Conservation (phyloP, 2,797 vertebrate species). For the Jordanella pulchra region DNA sequence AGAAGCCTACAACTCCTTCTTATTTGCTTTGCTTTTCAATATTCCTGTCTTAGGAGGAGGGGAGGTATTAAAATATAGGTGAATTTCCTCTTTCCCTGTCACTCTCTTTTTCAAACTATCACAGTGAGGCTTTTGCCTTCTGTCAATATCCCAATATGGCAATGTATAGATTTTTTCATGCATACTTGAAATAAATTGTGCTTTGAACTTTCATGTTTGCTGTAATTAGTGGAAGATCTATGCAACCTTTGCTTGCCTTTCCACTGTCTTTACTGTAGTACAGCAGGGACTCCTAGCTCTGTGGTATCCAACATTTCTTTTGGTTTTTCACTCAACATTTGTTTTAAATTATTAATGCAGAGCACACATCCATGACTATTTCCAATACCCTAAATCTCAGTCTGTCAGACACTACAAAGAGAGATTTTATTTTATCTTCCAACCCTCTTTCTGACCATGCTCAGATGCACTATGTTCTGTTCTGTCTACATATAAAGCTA, state of each 20-base stretch:
- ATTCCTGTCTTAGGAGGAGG: background rate
- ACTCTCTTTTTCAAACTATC: background rate
- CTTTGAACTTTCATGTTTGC: background rate
- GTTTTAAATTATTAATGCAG: slow-evolving; percentile 20
- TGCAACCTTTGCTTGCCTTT: background rate
- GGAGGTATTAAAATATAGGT: background rate
- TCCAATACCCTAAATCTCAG: background rate
- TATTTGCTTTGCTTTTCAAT: background rate
- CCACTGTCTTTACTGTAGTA: background rate
- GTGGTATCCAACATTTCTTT: background rate
- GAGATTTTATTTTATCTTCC: slow-evolving; percentile 2
- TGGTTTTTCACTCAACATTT: slow-evolving; percentile 9
- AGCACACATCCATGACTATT: slow-evolving; percentile 6
- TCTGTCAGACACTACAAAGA: slow-evolving; percentile 3
- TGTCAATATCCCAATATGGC: background rate
- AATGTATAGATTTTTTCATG: background rate
- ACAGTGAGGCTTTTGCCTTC: background rate
- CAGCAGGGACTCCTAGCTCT: background rate
- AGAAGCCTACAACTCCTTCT: too few species aligned
- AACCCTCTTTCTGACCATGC: slow-evolving; percentile 10
- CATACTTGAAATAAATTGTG: background rate
- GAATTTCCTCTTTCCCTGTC: background rate
- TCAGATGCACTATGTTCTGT: background rate
- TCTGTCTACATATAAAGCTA: background rate
- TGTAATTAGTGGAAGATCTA: slow-evolving; percentile 1